These are phyloP conservation scores for Bos javanicus DNA, from an alignment of 2,113 vertebrate species.

Conservation along the genomic window DNA sequence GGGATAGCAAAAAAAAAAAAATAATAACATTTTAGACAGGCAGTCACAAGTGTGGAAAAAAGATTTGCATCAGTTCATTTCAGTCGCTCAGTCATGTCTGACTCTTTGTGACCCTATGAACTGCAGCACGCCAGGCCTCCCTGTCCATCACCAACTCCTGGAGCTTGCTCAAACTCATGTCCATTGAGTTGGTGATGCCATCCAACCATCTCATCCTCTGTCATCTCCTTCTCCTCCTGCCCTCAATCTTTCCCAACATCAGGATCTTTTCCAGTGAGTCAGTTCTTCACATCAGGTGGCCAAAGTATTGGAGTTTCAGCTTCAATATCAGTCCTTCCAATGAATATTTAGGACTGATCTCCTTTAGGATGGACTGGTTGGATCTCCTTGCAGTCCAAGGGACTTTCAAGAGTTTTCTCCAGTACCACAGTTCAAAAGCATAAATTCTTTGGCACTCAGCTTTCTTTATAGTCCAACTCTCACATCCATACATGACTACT, in stretches of 20 bases:
- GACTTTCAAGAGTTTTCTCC: neutral
- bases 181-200: neutral
- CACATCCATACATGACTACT: neutral
- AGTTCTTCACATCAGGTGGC: neutral
- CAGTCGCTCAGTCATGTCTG: neutral
- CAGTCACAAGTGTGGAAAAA: neutral
- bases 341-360: neutral
- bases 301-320: neutral
- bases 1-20: neutral
- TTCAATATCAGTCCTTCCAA: neutral
- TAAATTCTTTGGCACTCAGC: neutral
- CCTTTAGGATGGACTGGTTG: neutral
- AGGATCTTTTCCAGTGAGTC: neutral
- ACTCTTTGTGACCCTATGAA: neutral
- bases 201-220: neutral
- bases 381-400: neutral
- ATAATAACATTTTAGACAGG: neutral
- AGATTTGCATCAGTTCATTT: neutral
- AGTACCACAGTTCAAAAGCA: neutral
- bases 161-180: neutral
- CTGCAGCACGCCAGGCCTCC: neutral
- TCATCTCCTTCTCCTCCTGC: neutral
- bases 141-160: neutral
- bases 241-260: neutral
- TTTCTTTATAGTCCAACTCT: neutral